Conservation (phyloP, 1,140 invertebrate species). For the Colletes latitarsis region DNA sequence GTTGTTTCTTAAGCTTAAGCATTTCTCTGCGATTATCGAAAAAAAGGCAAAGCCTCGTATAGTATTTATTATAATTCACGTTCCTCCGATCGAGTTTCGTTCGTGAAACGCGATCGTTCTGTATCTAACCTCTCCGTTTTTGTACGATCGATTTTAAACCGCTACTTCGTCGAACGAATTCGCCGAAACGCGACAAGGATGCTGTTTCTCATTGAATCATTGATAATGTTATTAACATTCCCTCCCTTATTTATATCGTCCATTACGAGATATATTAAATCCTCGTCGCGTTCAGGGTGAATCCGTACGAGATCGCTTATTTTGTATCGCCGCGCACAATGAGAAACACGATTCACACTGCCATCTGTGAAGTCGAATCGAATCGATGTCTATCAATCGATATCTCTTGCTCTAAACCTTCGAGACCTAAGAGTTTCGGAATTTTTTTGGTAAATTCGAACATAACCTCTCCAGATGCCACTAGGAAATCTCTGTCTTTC, state of each 20-base stretch:
- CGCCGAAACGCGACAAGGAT: not conserved
- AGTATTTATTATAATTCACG: conserved; percentile 14
- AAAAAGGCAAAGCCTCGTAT: conserved; percentile 26
- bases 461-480: too few species aligned
- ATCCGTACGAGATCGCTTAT: not conserved
- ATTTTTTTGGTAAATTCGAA: too few species aligned
- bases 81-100: not conserved
- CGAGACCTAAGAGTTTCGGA: too few species aligned
- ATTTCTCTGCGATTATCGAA: conserved; percentile 32
- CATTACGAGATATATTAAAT: not conserved
- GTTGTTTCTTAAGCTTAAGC: conserved; percentile 62
- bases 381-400: not conserved
- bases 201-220: not conserved
- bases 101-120: conserved; percentile 20
- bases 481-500: too few species aligned
- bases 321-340: conserved; percentile 7
- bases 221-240: too few species aligned
- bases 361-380: conserved; percentile 15
- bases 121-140: not conserved
- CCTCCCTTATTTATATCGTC: too few species aligned
- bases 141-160: conserved; percentile 23
- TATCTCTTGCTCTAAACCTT: too few species aligned
- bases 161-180: not conserved
- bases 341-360: not conserved
- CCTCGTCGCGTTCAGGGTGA: not conserved